Base-by-base conservation (phyloP, 1,140 invertebrate species). In the Rhopalosiphum maidis region DNA sequence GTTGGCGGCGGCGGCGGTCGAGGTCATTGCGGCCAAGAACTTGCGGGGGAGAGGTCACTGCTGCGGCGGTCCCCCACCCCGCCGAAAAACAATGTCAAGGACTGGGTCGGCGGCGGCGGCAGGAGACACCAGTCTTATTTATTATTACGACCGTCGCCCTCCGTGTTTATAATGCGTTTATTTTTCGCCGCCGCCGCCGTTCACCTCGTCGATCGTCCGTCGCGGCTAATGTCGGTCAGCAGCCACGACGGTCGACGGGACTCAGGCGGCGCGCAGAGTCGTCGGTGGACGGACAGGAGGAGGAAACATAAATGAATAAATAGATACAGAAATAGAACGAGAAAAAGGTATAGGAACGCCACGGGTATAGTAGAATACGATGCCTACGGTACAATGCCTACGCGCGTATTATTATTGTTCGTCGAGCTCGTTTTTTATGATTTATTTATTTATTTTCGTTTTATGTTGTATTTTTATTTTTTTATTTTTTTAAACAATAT, bases 31-130 rank as follows among this genome's bases (percentile, higher is more conserved):
- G 83, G 83, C 83, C 83, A 25, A 85, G 83, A 85, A 85, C 83
- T 85, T 85, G 83, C 41, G 83, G 83, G 83, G 60, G 60, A 41
- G 83, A 85, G 83, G 83, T 85, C 83, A 85, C 23, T 37, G 83
- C 7, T 37, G 23, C 7, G 21, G 22, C 8, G 35, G 0, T 37
- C 7, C 41, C 83, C 83, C 23, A 8, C 41, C 41, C 37, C 9
- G 7, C 23, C 85, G 1, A 25, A 46, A 86, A 87, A 87, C 85
- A 87, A 87, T 87, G 85, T 87, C 85, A 87, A 87, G 85, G 85
- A 87, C 85, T 87, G 85, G 43, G 30, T 43, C 82, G 82, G 23
- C 83, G 22, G 41, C 37, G 41, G 23, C 37, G 23, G 83, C 41
- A 37, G 11, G 15, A 18, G 21, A 22, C 23, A 85, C 83, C 83